Base-by-base conservation (phyloP, 1,140 invertebrate genomes). In the Lasioglossum albipes region DNA sequence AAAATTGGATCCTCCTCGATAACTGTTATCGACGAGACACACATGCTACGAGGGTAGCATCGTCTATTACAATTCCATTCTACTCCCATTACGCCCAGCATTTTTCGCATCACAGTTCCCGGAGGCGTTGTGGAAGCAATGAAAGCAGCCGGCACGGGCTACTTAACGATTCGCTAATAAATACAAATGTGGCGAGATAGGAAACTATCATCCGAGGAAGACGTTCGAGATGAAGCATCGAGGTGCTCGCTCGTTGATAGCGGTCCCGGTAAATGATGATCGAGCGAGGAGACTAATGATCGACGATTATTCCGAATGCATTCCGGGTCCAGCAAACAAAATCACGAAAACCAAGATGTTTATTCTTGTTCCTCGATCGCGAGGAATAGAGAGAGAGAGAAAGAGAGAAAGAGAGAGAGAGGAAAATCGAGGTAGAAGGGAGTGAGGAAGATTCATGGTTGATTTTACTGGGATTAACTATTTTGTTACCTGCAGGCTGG, bases 391-490 rank as follows among this genome's bases (percentile, higher is more conserved):
- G 1, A 36, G 36, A 36, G 36, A 36, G 36, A 36, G 2, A 36
- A 4, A 36, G 31, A 36, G 31, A 36, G 31, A 36, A 4, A 36
- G 31, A 54, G 52, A 6, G 13, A 20, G 18, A 54, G 18, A 2
- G 52, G 6, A 16, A 54, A 54, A 18, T 5, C 13, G 16, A 1
- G 41, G 6, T 20, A 27, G 18, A 13, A 52, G 18, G 16, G 49
- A n/a, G 12, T 5, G 52, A 16, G 18, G 18, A 18, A 20, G 16
- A 20, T 62, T 70, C 66, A 62, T 77, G 75, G 16, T 64, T 64
- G 72, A 73, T 81, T 84, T 85, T 68, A 76, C 22, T 52, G 41
- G 68, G 45, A 85, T 84, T 71, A 68, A 52, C 49, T 57, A 81
- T 85, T 80, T 73, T 68, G 52, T 64, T 54, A 62, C 67, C 20